Conservation (phyloP, 2,888 invertebrate species). For the Ptychoptera contaminata region DNA sequence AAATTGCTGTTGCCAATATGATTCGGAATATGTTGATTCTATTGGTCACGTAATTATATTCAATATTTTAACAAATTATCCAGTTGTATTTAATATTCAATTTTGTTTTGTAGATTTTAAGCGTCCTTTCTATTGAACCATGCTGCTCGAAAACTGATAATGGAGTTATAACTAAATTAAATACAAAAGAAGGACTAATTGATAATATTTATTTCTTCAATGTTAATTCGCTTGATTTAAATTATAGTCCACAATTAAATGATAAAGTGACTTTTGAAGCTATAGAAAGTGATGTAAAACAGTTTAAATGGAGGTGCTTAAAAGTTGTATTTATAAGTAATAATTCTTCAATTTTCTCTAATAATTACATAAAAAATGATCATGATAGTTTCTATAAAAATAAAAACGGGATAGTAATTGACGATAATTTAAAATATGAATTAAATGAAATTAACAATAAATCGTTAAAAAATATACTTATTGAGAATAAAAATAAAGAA, state of each 20-base stretch:
- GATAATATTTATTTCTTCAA: slow-evolving; percentile 43
- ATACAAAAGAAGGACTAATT: slow-evolving; percentile 37
- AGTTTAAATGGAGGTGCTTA: slow-evolving; percentile 21
- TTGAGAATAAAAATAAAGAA: not conserved
- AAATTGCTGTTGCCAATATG: slow-evolving; percentile 42
- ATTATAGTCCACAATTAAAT: slow-evolving; percentile 38
- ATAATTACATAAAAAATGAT: not conserved
- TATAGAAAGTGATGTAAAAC: slow-evolving; percentile 53
- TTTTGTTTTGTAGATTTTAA: slow-evolving; percentile 30
- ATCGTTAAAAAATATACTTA: slow-evolving; percentile 20
- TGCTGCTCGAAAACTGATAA: slow-evolving; percentile 38
- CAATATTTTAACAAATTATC: not conserved
- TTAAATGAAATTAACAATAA: slow-evolving; percentile 29
- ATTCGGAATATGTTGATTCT: slow-evolving; percentile 35
- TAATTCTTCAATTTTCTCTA: not conserved
- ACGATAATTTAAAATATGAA: slow-evolving; percentile 29
- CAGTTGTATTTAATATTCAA: slow-evolving; percentile 28
- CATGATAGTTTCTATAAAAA: slow-evolving; percentile 13
- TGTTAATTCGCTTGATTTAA: slow-evolving; percentile 35
- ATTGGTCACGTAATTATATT: slow-evolving; percentile 27
- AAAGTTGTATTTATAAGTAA: slow-evolving; percentile 8
- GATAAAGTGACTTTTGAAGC: slow-evolving; percentile 48
- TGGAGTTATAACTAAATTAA: slow-evolving; percentile 30
- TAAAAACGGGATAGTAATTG: slow-evolving; percentile 38
- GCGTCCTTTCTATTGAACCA: slow-evolving; percentile 42